These are phyloP conservation scores for Tyto alba DNA, from an alignment of 2,113 vertebrate species.

Conservation along the genomic window DNA sequence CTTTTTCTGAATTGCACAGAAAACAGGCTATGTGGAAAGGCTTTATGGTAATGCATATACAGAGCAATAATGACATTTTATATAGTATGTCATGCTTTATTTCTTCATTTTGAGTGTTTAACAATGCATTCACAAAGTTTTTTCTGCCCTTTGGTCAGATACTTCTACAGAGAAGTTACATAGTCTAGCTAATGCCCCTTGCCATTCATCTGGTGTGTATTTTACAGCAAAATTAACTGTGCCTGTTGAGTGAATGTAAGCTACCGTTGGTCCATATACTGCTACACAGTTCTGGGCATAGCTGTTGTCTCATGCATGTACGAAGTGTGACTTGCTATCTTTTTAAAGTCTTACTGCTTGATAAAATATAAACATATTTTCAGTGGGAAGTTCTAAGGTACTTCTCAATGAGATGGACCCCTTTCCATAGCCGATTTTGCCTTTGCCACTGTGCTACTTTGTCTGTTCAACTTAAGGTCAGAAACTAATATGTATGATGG, in stretches of 20 bases:
- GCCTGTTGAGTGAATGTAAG: neutral
- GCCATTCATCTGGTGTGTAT: neutral
- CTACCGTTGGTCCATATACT: neutral
- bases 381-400: neutral
- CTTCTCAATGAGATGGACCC: neutral
- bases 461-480: neutral
- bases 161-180: neutral
- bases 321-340: neutral
- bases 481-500: neutral
- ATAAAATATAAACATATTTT: neutral
- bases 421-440: neutral
- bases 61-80: neutral
- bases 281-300: neutral
- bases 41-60: neutral
- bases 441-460: neutral
- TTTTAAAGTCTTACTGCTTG: neutral
- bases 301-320: slow-evolving; percentile 2
- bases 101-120: slow-evolving; percentile 55
- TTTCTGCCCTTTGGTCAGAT: neutral
- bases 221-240: neutral
- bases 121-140: neutral
- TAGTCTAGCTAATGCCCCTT: neutral
- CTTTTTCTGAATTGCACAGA: neutral
- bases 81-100: neutral
- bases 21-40: neutral